phyloP scores from a whole-genome alignment of 1,140 invertebrate genomes.

The Copidosoma floridanum region DNA sequence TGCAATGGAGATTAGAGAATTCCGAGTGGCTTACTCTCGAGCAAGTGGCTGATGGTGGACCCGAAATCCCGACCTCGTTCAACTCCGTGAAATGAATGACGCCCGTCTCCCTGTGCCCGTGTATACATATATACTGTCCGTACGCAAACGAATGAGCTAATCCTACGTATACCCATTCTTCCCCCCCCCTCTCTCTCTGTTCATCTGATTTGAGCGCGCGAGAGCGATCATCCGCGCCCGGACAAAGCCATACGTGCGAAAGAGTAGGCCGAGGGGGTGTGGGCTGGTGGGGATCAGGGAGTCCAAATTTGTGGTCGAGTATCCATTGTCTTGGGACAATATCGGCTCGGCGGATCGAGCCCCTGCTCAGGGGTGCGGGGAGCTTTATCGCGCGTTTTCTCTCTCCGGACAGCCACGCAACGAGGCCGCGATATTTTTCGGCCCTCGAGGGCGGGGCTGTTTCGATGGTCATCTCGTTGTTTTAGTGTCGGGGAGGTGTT shows the following conservation, averaged over 20 bases:
- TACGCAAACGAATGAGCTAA: background rate
- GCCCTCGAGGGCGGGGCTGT: too few species aligned
- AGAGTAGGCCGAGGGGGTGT: too few species aligned
- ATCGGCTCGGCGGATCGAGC: background rate
- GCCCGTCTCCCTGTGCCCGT: too few species aligned
- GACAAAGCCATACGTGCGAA: slow-evolving; percentile 13
- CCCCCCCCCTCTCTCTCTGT: background rate
- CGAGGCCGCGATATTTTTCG: background rate
- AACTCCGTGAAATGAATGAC: slow-evolving; percentile 11
- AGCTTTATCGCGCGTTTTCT: too few species aligned
- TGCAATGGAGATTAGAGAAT: slow-evolving; percentile 12
- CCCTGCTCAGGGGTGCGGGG: too few species aligned
- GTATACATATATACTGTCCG: too few species aligned
- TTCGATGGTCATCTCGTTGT: too few species aligned
- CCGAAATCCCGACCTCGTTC: too few species aligned
- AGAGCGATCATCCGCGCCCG: slow-evolving; percentile 2
- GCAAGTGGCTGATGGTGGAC: background rate
- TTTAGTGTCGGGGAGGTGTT: too few species aligned
- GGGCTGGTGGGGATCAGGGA: too few species aligned
- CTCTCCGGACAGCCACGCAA: background rate
- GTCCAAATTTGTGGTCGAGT: slow-evolving; percentile 1
- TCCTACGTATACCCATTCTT: background rate
- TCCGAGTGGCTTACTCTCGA: background rate
- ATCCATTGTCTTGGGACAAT: slow-evolving; percentile 17
- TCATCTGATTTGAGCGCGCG: background rate